A percentile compares a stretch with the other conserved stretches of the same genome.
phyloP scores from a whole-genome alignment of 2,113 vertebrate genomes.

The Hemiprocne comata region DNA sequence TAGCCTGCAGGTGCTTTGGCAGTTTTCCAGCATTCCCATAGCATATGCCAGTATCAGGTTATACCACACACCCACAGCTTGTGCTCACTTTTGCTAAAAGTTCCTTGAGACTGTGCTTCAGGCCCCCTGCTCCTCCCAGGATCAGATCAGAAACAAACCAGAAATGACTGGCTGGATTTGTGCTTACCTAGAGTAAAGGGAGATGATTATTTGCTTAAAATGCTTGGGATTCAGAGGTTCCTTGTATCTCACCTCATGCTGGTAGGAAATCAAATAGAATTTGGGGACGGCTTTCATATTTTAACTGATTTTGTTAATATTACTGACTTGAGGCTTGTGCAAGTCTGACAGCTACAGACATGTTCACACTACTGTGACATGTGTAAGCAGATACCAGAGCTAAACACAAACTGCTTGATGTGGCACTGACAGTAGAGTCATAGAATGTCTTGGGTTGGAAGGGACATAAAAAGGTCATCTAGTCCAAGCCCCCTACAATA shows the following conservation, averaged over 20 bases:
- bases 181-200: not conserved
- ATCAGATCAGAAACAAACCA: not conserved
- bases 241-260: not conserved
- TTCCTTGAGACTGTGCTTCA: not conserved
- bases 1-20: slow-evolving; percentile 14
- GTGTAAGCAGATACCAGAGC: not conserved
- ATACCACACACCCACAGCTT: not conserved
- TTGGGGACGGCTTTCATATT: not conserved
- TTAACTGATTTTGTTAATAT: not conserved
- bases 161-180: not conserved
- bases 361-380: accelerated
- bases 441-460: too few relatives aligned
- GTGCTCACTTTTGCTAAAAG: not conserved
- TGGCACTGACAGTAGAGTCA: too few relatives aligned
- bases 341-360: not conserved
- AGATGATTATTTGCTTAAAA: not conserved
- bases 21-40: not conserved
- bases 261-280: not conserved
- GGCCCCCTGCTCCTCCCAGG: not conserved
- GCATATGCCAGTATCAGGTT: not conserved
- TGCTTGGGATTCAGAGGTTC: accelerated
- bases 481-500: too few relatives aligned
- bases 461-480: too few relatives aligned
- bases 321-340: not conserved
- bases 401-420: not conserved